Percentiles rank a stretch among this genome's conserved stretches.
Conservation (phyloP, 37 sponge, comb jelly and placozoan genomes). For the Petrosia ficiformis region DNA sequence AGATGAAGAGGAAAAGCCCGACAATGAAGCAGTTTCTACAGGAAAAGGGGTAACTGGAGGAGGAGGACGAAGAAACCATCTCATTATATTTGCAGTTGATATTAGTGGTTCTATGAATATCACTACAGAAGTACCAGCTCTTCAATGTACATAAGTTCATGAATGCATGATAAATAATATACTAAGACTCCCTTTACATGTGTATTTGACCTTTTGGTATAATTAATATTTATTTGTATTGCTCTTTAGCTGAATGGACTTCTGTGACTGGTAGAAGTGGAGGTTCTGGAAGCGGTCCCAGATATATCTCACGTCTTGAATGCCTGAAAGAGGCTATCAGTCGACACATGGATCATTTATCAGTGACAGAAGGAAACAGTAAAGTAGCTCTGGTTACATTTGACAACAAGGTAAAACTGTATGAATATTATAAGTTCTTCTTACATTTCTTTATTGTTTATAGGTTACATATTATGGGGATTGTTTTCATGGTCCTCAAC, state of each 20-base stretch:
- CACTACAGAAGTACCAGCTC: slow-evolving; percentile 73
- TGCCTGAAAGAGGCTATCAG: slow-evolving; percentile 87
- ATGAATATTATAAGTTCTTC: background rate
- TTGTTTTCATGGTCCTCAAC: slow-evolving; percentile 13
- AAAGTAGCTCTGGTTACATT: slow-evolving; percentile 68
- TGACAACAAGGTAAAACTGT: slow-evolving; percentile 32
- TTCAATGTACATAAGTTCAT: slow-evolving; percentile 61
- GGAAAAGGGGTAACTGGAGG: background rate
- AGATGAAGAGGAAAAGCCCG: slow-evolving; percentile 14
- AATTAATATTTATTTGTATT: background rate
- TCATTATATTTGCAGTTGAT: slow-evolving; percentile 88
- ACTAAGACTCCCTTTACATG: background rate
- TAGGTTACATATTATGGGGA: slow-evolving; percentile 76
- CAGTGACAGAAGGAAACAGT: slow-evolving; percentile 58
- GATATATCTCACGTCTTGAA: slow-evolving; percentile 75
- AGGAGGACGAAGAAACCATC: slow-evolving; percentile 18
- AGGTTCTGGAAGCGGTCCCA: slow-evolving; percentile 31
- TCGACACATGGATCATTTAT: slow-evolving; percentile 75
- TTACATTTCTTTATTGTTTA: background rate
- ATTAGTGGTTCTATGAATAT: slow-evolving; percentile 83
- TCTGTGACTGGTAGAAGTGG: slow-evolving; percentile 49
- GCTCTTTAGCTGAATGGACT: slow-evolving; percentile 70
- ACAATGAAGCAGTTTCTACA: slow-evolving; percentile 11
- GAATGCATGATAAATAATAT: background rate
- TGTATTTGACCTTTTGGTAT: no score